Percentiles rank a stretch among this genome's conserved stretches.
Conservation (phyloP, 2,113 vertebrate genomes). For the Rattus rattus region DNA sequence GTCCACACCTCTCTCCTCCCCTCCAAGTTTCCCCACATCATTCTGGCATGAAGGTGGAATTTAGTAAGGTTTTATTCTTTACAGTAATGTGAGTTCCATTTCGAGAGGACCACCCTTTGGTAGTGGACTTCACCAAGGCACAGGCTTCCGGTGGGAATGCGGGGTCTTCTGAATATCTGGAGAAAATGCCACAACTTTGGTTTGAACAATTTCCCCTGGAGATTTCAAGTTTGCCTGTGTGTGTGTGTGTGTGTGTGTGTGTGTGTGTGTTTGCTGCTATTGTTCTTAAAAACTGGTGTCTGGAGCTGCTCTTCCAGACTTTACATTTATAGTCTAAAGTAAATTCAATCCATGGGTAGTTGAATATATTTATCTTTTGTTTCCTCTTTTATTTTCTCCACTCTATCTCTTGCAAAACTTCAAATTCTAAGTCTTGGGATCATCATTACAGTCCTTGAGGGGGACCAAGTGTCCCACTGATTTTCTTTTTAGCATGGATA, state of each 20-base stretch:
- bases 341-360: conserved; percentile 43
- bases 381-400: background rate
- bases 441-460: background rate
- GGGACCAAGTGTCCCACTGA: background rate
- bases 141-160: background rate
- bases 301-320: conserved; percentile 42
- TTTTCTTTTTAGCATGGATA: background rate
- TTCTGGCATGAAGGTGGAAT: background rate
- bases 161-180: conserved; percentile 66
- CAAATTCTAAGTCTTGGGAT: background rate
- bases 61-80: conserved; percentile 40
- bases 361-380: background rate
- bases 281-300: conserved; percentile 58
- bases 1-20: background rate
- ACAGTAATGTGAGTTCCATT: background rate
- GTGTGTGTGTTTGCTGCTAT: conserved; percentile 54
- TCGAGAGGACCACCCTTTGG: conserved; percentile 49
- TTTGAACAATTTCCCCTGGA: conserved; percentile 56
- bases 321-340: conserved; percentile 11
- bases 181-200: conserved; percentile 63
- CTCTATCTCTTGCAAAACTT: background rate
- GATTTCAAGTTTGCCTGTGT: conserved; percentile 63
- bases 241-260: conserved; percentile 58
- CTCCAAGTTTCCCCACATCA: background rate
- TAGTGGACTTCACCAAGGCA: conserved; percentile 60